Evolutionary conservation across 2,888 invertebrate genomes (phyloP).

Genomic region (Epirrhoe alternata): DNA sequence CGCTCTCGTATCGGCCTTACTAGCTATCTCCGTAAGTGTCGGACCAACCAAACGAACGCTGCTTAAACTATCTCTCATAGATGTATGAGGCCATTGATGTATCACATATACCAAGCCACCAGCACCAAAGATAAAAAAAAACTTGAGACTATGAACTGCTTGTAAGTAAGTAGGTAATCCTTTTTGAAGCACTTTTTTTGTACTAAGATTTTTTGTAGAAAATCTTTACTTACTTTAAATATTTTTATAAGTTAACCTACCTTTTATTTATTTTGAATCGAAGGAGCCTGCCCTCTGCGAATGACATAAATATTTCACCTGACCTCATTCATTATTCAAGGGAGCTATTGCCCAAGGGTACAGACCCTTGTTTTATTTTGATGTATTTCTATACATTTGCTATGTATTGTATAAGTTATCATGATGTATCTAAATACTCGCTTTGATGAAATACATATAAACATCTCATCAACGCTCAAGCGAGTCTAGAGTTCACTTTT

Average conservation of each 20-base stretch:
- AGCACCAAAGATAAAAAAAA: no score
- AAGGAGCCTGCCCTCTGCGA: conserved; percentile 6
- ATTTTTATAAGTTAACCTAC: no score
- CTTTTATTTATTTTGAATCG: conserved; percentile 1
- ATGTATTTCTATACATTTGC: conserved; percentile 1
- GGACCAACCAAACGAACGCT: no score
- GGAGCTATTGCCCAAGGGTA: conserved; percentile 24
- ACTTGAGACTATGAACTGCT: no score
- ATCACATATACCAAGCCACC: no score
- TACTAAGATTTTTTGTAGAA: neutral
- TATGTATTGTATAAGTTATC: neutral
- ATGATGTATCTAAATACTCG: neutral
- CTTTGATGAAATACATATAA: neutral
- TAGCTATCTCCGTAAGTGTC: no score
- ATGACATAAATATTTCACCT: conserved; percentile 31
- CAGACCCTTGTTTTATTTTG: conserved; percentile 32
- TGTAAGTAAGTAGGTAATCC: no score
- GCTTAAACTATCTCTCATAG: no score
- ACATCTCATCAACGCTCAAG: neutral
- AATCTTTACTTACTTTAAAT: neutral
- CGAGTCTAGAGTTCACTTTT: no score
- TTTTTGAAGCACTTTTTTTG: no score
- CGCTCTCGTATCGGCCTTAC: no score
- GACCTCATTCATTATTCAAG: conserved; percentile 39
- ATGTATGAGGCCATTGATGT: no score